Evolutionary conservation across 2,888 invertebrate genomes (phyloP).

Genomic region (Chalcosyrphus nemorum): DNA sequence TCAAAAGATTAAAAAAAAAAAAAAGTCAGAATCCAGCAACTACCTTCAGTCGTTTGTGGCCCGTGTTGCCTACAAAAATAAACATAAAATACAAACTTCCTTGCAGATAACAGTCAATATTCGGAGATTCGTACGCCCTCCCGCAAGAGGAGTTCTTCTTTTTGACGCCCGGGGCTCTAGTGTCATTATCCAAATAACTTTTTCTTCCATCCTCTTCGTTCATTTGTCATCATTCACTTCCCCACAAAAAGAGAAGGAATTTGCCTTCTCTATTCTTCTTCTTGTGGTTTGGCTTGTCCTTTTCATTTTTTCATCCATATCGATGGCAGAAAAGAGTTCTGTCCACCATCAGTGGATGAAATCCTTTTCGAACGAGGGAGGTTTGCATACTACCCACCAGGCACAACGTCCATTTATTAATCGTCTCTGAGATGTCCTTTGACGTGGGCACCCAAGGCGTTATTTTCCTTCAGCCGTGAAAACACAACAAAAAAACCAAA

Average conservation of each 20-base stretch:
- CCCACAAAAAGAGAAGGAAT: neutral
- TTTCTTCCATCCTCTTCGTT: slow-evolving; percentile 39
- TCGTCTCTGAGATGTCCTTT: slow-evolving; percentile 69
- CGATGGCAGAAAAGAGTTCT: slow-evolving; percentile 28
- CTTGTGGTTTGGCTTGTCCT: slow-evolving; percentile 29
- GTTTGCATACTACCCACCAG: slow-evolving; percentile 35
- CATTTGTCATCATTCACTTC: slow-evolving; percentile 59
- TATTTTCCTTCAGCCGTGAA: slow-evolving; percentile 30
- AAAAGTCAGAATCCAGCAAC: neutral
- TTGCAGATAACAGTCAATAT: slow-evolving; percentile 61
- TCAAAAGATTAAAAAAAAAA: slow-evolving; percentile 6
- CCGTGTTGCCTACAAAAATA: neutral
- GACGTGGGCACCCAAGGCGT: slow-evolving; percentile 55
- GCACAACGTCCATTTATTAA: slow-evolving; percentile 63
- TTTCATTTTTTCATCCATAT: slow-evolving; percentile 8
- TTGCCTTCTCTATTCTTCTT: too few relatives aligned
- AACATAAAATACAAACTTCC: slow-evolving; percentile 46
- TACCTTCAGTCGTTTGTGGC: neutral
- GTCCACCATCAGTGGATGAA: slow-evolving; percentile 6
- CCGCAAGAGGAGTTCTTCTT: slow-evolving; percentile 10
- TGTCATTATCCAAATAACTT: slow-evolving; percentile 70
- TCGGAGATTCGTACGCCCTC: slow-evolving; percentile 34
- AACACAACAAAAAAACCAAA: neutral
- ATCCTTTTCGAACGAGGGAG: slow-evolving; percentile 12
- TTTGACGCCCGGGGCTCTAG: slow-evolving; percentile 40